phyloP scores from a whole-genome alignment of 2,113 vertebrate species.

The Ramphastos sulfuratus region DNA sequence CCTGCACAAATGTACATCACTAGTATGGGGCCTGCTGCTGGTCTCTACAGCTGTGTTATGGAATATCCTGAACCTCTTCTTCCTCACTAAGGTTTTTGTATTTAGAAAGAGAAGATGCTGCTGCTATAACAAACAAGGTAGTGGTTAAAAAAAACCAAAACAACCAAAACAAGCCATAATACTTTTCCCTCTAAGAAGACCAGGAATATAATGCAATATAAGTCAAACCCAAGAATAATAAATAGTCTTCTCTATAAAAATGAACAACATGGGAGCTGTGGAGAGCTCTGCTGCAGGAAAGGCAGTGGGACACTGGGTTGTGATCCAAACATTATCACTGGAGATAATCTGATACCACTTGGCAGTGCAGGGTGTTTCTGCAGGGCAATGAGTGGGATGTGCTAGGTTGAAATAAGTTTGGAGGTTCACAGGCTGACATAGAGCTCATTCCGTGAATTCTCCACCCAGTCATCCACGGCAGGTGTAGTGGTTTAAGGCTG shows the following conservation, averaged over 20 bases:
- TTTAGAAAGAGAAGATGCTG: neutral
- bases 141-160: neutral
- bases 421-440: neutral
- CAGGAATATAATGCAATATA: neutral
- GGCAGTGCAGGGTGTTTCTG: neutral
- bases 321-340: neutral
- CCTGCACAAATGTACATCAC: neutral
- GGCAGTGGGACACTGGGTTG: neutral
- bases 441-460: neutral
- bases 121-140: neutral
- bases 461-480: neutral
- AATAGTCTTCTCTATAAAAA: neutral
- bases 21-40: neutral
- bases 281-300: neutral
- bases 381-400: neutral
- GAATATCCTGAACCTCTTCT: neutral
- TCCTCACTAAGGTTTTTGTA: neutral
- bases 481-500: too few relatives aligned
- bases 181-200: neutral
- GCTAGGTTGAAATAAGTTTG: neutral
- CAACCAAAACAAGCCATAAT: neutral
- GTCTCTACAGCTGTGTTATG: neutral
- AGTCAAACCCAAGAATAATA: neutral
- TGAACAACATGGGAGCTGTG: fast-evolving
- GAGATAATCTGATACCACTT: neutral